Evolutionary conservation across 92 coral and sea anemone genomes (phyloP), one percentile per base, ranked within the genome.

Genomic region (Pocillopora grandis): DNA sequence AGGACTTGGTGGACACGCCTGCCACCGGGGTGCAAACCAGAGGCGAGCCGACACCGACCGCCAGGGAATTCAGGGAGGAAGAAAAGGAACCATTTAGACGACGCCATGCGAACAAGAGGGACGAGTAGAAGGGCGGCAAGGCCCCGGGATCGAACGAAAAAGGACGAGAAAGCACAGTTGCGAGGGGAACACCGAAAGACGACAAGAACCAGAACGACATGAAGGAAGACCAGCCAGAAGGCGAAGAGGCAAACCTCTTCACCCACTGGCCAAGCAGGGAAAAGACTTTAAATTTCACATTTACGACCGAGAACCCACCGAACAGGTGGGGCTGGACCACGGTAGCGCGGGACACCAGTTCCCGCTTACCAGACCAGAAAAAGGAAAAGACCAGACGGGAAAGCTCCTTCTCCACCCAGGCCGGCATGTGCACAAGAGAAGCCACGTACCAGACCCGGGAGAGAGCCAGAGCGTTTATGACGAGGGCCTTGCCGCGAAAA

Each of bases 371-470:
- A 0, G 12, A 5, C 75, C 84, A 79, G 20, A 79, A 66, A 12
- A 79, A 79, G 1, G 10, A 5, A 10, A 79, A 79, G 10, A 10
- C 5, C 3, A 65, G 11, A 0, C 9, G 0, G 4, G 20, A 17
- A 0, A 79, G 72, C 15, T 65, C 62, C 0, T 4, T 9, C 0
- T 7, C 62, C 11, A 66, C 84, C 63, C 84, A 79, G 13, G 55
- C 10, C 3, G 75, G 75, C 75, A 66, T 66, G 1, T 49, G 75
- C 13, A 83, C 79, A 0, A 87, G 0, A 5, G 84, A 66, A 0
- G 85, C 76, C 7, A 58, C 8, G 20, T 89, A 85, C 84, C 92
- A 89, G 2, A 89, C 76, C 8, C 87, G 78, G 0, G 89, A 80
- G 1, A 89, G 66, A 5, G 87, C 92, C 0, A 89, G 80, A 1